Conservation (phyloP, 1,140 invertebrate genomes). For the Aricia agestis region DNA sequence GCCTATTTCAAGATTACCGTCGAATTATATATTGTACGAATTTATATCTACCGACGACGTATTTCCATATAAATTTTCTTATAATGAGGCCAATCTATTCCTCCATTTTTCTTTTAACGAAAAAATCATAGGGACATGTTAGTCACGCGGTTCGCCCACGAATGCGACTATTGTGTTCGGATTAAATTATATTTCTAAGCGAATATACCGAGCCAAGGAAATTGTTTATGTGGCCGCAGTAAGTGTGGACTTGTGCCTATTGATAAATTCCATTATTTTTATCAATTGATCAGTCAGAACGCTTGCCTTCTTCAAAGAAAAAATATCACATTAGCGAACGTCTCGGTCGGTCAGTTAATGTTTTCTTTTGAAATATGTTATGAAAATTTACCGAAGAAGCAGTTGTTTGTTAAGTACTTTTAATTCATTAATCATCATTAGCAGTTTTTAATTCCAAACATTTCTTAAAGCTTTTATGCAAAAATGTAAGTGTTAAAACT, state of each 20-base stretch:
- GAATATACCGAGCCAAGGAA: slow-evolving; percentile 50
- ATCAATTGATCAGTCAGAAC: too few species aligned
- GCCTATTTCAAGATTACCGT: too few species aligned
- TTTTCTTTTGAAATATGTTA: too few species aligned
- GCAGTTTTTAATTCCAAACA: too few species aligned
- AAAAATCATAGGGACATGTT: slow-evolving; percentile 15
- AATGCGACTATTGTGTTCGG: slow-evolving; percentile 50
- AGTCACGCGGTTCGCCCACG: slow-evolving; percentile 33
- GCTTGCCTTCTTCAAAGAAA: neutral
- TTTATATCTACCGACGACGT: neutral
- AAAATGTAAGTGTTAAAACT: too few species aligned
- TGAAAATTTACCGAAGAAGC: too few species aligned
- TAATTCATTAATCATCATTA: too few species aligned
- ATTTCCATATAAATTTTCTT: neutral
- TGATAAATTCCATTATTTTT: neutral
- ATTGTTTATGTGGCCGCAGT: slow-evolving; percentile 40
- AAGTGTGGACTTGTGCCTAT: slow-evolving; percentile 27
- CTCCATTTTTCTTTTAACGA: slow-evolving; percentile 16
- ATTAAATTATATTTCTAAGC: slow-evolving; percentile 65
- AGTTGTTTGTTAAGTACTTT: too few species aligned
- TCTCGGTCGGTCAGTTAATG: too few species aligned
- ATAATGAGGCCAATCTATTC: neutral
- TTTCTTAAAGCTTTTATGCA: too few species aligned
- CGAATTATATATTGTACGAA: too few species aligned
- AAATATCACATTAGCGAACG: too few species aligned